phyloP scores from a whole-genome alignment of 2,888 invertebrate species.

The Caenorhabditis plicata region DNA sequence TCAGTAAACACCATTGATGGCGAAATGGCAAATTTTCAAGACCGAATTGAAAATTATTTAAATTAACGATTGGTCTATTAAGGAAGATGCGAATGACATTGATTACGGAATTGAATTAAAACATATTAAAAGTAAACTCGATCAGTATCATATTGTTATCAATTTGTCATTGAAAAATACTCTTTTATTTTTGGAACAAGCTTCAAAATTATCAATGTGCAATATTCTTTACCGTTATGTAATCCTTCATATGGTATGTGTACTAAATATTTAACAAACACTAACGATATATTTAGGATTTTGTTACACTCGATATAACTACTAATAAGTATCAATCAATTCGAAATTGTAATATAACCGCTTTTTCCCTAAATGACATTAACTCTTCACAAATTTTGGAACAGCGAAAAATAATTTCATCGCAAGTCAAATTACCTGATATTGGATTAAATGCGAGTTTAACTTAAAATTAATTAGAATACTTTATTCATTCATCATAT shows the following conservation, averaged over 20 bases:
- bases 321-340: conserved; percentile 3
- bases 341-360: conserved; percentile 30
- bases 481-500: no score
- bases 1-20: no score
- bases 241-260: conserved; percentile 28
- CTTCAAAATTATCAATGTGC: conserved; percentile 36
- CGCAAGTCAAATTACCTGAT: conserved; percentile 11
- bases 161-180: conserved; percentile 16
- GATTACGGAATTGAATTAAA: conserved; percentile 32
- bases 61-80: no score
- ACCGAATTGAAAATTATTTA: no score
- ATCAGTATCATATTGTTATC: conserved; percentile 22
- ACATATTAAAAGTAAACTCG: conserved; percentile 31
- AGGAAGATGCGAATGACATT: no score
- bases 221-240: conserved; percentile 36
- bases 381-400: conserved; percentile 11
- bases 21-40: no score
- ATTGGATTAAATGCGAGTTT: no score
- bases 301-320: conserved; percentile 21
- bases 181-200: conserved; percentile 29
- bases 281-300: conserved; percentile 5
- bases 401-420: conserved; percentile 11
- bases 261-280: neutral
- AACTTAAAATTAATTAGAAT: no score
- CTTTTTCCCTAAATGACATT: conserved; percentile 28